Base-by-base conservation (phyloP, 2,797 vertebrate genomes). In the Channa striata region DNA sequence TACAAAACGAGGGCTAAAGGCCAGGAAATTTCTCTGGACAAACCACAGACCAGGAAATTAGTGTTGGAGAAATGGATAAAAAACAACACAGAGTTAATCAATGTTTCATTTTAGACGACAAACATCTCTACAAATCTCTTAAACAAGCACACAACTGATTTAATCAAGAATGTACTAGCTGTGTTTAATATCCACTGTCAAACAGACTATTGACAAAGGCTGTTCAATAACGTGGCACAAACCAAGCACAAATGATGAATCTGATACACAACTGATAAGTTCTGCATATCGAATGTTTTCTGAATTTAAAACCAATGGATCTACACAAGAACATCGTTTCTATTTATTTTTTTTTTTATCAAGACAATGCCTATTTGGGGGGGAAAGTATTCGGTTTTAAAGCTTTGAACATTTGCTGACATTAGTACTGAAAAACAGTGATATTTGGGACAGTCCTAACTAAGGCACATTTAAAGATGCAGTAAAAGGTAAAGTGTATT, bases 31-130 rank as follows among this genome's bases (percentile, higher is more conserved):
- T 78, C 33, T 61, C 33, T 25, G 25, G 19, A 39, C 37, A 65
- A 74, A 74, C 20, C 58, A 48, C n/a, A 25, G 54, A 59, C 19
- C 80, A 80, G 81, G 83, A 84, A 80, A 83, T 88, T 74, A 68
- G 61, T 54, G 54, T 51, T 56, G 39, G 33, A 71, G 53, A 39
- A 43, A 51, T 4, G 4, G 62, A 78, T 56, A 76, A 59, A 68
- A 69, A 37, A 61, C 42, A 80, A 81, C 73, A 74, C 52, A 33
- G 14, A 72, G 51, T 79, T 73, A 68, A 76, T 82, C 23, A 85
- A 81, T 63, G 46, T 65, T 83, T 81, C 37, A 66, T 74, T 79
- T 78, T 68, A 47, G 20, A 59, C 40, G 33, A 48, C 61, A 79
- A 78, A 56, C 67, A 74, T 51, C 50, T 63, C 58, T 63, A 33